phyloP scores from a whole-genome alignment of 2,888 invertebrate species.

The Callinectes sapidus region DNA sequence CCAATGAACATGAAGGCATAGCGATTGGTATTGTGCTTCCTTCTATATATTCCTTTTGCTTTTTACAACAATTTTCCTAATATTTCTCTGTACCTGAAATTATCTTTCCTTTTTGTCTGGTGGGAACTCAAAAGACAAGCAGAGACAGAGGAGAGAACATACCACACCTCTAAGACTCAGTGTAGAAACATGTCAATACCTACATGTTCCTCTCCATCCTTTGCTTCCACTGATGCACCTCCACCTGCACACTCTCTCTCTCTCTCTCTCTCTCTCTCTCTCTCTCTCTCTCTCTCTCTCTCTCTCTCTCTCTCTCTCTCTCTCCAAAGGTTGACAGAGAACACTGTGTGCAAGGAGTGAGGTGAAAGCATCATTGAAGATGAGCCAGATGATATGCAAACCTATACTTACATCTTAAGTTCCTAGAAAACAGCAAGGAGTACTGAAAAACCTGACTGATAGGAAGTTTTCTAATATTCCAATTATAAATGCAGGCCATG shows the following conservation, averaged over 20 bases:
- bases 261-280: constrained; percentile 12
- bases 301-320: constrained; percentile 10
- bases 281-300: constrained; percentile 39
- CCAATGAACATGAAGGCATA: neutral
- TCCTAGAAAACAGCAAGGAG: neutral
- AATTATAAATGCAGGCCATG: neutral
- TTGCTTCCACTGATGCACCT: neutral
- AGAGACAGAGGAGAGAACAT: neutral
- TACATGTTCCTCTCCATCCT: neutral
- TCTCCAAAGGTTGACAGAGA: neutral
- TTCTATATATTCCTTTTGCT: neutral
- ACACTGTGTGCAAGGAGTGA: neutral
- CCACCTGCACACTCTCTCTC: constrained; percentile 7
- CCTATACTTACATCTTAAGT: neutral
- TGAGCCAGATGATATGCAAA: neutral
- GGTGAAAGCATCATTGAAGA: neutral
- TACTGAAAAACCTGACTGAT: neutral
- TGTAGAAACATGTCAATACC: neutral
- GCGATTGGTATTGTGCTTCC: neutral
- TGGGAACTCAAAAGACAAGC: neutral
- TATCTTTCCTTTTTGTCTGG: neutral
- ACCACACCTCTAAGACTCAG: neutral
- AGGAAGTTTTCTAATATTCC: neutral
- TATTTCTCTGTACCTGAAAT: neutral
- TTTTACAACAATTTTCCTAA: neutral